phyloP scores from a whole-genome alignment of 2,888 invertebrate species.

The Melieria picta region DNA sequence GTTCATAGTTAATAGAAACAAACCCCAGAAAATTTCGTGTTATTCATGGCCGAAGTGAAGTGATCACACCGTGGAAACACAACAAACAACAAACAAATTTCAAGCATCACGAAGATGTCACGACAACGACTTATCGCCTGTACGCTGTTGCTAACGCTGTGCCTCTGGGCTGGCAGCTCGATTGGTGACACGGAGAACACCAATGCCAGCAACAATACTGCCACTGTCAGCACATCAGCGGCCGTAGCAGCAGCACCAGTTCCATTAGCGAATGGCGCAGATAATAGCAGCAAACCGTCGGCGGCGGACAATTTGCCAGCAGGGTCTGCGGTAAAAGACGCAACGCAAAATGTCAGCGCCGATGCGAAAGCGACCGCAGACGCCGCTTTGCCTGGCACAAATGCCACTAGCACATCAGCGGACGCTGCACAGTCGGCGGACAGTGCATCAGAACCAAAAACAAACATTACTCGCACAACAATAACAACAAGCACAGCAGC shows the following conservation, averaged over 20 bases:
- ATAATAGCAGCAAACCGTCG: constrained; percentile 4
- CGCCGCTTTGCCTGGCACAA: too few relatives aligned
- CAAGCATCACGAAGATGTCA: not conserved
- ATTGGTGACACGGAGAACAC: not conserved
- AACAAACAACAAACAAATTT: not conserved
- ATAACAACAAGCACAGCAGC: constrained; percentile 7
- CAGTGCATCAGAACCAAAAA: not conserved
- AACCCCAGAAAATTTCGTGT: not conserved
- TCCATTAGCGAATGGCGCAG: not conserved
- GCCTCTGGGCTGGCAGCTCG: not conserved
- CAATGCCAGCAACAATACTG: not conserved
- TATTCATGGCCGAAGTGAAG: constrained; percentile 20
- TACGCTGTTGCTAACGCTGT: not conserved
- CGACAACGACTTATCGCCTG: not conserved
- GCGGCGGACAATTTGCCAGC: not conserved
- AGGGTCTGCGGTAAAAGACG: not conserved
- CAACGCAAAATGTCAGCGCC: constrained; percentile 7
- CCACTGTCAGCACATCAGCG: not conserved
- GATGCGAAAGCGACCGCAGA: not conserved
- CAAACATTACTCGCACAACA: constrained; percentile 21
- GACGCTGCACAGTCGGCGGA: not conserved
- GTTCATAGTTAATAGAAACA: constrained; percentile 6
- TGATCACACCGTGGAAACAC: not conserved
- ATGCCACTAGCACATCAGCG: not conserved
- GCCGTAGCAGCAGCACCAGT: not conserved